Evolutionary conservation across 2,113 vertebrate genomes (phyloP), one percentile per base, ranked within the genome.

Genomic region (Oreochromis aureus): DNA sequence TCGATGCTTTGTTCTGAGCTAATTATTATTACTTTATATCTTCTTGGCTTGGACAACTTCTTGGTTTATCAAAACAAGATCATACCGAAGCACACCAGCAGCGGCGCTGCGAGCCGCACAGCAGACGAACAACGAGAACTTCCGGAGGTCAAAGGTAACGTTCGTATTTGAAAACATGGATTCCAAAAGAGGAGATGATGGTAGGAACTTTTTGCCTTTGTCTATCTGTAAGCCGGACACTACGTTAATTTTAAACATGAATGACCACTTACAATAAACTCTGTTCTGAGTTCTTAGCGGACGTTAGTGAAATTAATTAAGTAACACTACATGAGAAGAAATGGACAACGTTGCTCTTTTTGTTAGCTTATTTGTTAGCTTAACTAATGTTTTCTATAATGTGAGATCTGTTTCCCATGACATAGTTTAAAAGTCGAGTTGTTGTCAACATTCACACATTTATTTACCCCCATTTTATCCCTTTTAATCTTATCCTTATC

Each of bases 91-190:
- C 46, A 58, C 22, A 41, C 34, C 56, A 32, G 6, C 51, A 7
- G 41, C 3, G 16, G 59, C 22, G 19, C 61, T 51, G 46, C 2
- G 4, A 53, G 2, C 10, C 19, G 87, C 54, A 48, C 54, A 48
- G 27, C 80, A 13, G 16, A 61, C 24, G 10, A 46, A 71, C 46
- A 81, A 83, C 69, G 32, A 90, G 3, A 3, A 90, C 87, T 94
- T 95, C 94, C 94, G 84, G 87, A 2, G 84, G 91, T 93, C 79
- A 89, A 83, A 95, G 93, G 90, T 63, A 15, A 79, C 6, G 24
- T 71, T 30, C 44, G 27, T 16, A 7, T 92, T 94, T 93, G 59
- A 90, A 94, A 96, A 94, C 91, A 96, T 96, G 94, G 94, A 96
- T 71, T 82, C 94, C n/a, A 89, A 66, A 32, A 92, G 83, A 81